Evolutionary conservation across 2,797 vertebrate species (phyloP).

Genomic region (Brachyrhaphis roseni): DNA sequence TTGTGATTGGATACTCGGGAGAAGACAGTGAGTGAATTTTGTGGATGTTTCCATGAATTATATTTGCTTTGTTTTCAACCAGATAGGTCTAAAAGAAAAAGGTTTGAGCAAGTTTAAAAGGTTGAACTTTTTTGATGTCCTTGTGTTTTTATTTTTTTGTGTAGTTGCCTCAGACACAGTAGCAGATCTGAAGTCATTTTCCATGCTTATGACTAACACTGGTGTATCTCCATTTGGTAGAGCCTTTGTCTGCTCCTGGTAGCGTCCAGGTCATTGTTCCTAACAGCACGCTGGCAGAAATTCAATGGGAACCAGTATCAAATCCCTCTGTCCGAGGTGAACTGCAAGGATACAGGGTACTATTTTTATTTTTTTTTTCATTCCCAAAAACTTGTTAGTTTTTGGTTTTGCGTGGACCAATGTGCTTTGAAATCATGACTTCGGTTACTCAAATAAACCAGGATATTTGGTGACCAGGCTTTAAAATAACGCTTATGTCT

Average conservation of each 20-base stretch:
- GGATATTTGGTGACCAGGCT: not conserved
- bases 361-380: not conserved
- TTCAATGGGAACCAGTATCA: conserved; percentile 91
- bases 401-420: not conserved
- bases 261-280: conserved; percentile 84
- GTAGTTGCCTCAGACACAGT: not conserved
- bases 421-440: not conserved
- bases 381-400: not conserved
- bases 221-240: conserved; percentile 66
- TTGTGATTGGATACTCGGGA: conserved; percentile 88
- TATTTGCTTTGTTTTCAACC: not conserved
- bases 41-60: not conserved
- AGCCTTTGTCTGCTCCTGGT: conserved; percentile 88
- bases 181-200: not conserved
- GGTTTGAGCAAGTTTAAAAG: not conserved
- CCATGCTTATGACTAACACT: not conserved
- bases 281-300: conserved; percentile 89
- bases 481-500: not conserved
- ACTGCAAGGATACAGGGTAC: conserved; percentile 92
- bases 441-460: not conserved
- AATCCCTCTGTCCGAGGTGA: conserved; percentile 84
- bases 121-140: not conserved
- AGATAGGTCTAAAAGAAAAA: not conserved
- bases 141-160: not conserved
- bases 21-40: conserved; percentile 91